Evolutionary conservation across 2,113 vertebrate genomes (phyloP).

Genomic region (Microtus pennsylvanicus): DNA sequence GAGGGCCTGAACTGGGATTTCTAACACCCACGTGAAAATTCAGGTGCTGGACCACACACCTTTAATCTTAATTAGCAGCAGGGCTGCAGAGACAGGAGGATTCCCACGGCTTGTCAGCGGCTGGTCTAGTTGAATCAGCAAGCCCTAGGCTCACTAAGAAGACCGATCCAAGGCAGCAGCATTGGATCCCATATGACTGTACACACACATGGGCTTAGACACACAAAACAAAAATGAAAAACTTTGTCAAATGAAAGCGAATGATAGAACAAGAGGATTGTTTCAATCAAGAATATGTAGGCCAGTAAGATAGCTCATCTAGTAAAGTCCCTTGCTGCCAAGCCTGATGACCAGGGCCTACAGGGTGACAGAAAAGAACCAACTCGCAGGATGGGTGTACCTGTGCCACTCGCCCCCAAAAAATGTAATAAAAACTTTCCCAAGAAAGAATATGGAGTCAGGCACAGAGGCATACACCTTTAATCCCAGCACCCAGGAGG

Average conservation of each 20-base stretch:
- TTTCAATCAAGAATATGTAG: slow-evolving; percentile 3
- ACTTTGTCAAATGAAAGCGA: slow-evolving; percentile 22
- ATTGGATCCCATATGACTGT: no score
- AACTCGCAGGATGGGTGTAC: background rate
- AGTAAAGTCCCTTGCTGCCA: background rate
- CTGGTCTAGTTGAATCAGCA: no score
- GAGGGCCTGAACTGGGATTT: background rate
- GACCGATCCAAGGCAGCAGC: background rate
- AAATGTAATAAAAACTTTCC: background rate
- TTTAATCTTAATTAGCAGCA: background rate
- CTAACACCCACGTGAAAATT: background rate
- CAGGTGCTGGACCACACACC: background rate
- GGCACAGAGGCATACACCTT: background rate
- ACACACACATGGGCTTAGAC: background rate
- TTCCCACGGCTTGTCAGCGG: background rate
- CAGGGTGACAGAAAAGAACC: background rate
- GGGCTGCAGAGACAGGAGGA: background rate
- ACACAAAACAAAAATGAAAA: background rate
- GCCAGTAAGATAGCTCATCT: background rate
- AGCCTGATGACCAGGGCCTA: background rate
- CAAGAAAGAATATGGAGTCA: background rate
- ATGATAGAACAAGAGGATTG: background rate
- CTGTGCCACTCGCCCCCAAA: background rate
- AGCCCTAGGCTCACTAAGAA: background rate
- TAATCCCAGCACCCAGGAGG: background rate